Evolutionary conservation across 2,113 vertebrate genomes (phyloP).

Genomic region (Bothrops jararaca): DNA sequence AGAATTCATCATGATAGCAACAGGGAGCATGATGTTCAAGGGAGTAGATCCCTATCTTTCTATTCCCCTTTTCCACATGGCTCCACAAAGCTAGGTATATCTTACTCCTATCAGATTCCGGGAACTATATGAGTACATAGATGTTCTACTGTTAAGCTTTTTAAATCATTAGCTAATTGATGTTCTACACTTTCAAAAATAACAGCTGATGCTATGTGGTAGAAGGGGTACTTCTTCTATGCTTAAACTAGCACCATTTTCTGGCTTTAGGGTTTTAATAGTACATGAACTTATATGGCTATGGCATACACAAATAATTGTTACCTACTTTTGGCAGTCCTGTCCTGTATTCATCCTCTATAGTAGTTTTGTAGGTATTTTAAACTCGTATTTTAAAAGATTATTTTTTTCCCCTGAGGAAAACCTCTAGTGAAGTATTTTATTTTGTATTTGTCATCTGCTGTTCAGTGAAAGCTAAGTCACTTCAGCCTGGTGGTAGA

Average conservation of each 20-base stretch:
- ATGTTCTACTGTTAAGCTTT: background rate
- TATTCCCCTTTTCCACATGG: background rate
- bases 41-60: background rate
- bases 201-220: background rate
- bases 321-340: background rate
- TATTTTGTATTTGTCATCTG: background rate
- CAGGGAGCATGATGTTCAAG: background rate
- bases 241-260: background rate
- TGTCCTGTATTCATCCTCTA: background rate
- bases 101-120: background rate
- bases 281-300: background rate
- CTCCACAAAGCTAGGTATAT: background rate
- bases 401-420: background rate
- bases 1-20: background rate
- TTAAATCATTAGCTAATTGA: background rate
- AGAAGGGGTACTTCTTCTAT: background rate
- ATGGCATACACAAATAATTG: background rate
- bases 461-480: background rate
- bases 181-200: background rate
- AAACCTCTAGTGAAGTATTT: background rate
- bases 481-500: background rate
- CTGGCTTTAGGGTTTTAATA: background rate
- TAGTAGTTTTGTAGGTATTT: background rate
- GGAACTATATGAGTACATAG: background rate
- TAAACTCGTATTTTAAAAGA: background rate